phyloP scores from a whole-genome alignment of 2,888 invertebrate genomes.

The Habroteleia sp. region DNA sequence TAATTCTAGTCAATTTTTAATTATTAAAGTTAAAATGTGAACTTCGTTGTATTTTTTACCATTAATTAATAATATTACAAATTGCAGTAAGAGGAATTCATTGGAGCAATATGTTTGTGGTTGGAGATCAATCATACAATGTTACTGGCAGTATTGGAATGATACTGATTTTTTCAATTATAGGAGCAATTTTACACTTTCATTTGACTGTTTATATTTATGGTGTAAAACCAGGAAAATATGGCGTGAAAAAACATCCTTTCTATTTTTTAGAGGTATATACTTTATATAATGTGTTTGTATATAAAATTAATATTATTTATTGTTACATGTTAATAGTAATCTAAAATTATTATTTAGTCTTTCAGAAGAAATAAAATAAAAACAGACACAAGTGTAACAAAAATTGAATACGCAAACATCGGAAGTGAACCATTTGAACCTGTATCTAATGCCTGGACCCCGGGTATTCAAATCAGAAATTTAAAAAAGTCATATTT shows the following conservation, averaged over 20 bases:
- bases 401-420: slow-evolving; percentile 69
- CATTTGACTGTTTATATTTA: slow-evolving; percentile 92
- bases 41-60: no score
- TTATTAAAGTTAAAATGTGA: no score
- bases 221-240: slow-evolving; percentile 92
- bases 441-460: slow-evolving; percentile 70
- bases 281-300: no score
- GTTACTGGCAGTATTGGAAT: slow-evolving; percentile 83
- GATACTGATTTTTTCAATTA: slow-evolving; percentile 87
- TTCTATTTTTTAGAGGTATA: slow-evolving; percentile 84
- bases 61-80: no score
- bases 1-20: no score
- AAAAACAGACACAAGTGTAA: slow-evolving; percentile 68
- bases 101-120: slow-evolving; percentile 81
- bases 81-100: slow-evolving; percentile 80
- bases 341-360: slow-evolving; percentile 50
- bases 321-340: slow-evolving; percentile 6
- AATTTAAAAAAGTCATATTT: slow-evolving; percentile 80
- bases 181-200: slow-evolving; percentile 87
- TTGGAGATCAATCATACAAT: slow-evolving; percentile 70
- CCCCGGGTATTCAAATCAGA: slow-evolving; percentile 82
- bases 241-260: slow-evolving; percentile 91
- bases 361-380: slow-evolving; percentile 73
- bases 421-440: slow-evolving; percentile 77
- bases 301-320: slow-evolving; percentile 1